These are phyloP conservation scores for Gandaritis pyraliata DNA, from an alignment of 2,888 invertebrate species.

Conservation along the genomic window DNA sequence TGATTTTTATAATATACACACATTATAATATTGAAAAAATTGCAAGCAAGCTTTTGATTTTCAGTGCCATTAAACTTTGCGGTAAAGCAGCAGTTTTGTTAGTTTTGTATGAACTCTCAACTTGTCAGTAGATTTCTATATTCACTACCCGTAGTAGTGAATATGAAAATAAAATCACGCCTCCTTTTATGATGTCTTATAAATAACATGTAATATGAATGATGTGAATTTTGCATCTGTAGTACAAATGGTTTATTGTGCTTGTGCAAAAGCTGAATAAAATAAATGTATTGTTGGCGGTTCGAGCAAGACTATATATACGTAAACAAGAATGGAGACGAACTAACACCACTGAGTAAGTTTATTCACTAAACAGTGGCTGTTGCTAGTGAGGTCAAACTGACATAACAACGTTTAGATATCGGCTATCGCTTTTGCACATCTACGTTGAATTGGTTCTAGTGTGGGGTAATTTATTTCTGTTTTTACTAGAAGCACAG, in stretches of 20 bases:
- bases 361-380: constrained; percentile 70
- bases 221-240: constrained; percentile 27
- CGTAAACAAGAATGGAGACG: constrained; percentile 66
- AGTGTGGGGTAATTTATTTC: too few species aligned
- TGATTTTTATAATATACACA: too few species aligned
- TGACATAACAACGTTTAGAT: constrained; percentile 19
- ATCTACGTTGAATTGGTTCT: not conserved
- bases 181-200: constrained; percentile 29
- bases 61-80: too few species aligned
- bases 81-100: not conserved
- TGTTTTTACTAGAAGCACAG: too few species aligned
- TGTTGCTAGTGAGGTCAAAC: constrained; percentile 30
- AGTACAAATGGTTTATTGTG: constrained; percentile 32
- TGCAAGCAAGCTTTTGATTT: too few species aligned
- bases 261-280: constrained; percentile 49
- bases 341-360: constrained; percentile 66
- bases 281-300: constrained; percentile 63
- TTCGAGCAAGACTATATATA: constrained; percentile 62
- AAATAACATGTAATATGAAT: constrained; percentile 21
- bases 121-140: too few species aligned
- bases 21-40: too few species aligned
- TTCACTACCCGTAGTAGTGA: constrained; percentile 2
- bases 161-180: constrained; percentile 25
- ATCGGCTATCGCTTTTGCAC: constrained; percentile 4
- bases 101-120: not conserved